These are phyloP conservation scores for Caenorhabditis drosophilae DNA, from an alignment of 2,888 invertebrate species.

Conservation along the genomic window DNA sequence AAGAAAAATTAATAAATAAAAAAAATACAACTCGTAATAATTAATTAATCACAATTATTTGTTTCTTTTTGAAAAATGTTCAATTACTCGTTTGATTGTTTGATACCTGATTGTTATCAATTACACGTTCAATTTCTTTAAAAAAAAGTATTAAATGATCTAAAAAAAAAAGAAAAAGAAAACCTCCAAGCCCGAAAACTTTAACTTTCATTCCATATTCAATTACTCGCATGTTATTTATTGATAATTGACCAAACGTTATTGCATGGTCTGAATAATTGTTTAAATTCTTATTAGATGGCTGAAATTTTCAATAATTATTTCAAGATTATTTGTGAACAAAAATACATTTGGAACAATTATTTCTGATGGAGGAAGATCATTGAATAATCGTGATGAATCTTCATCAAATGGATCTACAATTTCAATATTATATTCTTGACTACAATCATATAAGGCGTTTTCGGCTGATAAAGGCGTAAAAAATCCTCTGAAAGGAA, in stretches of 20 bases:
- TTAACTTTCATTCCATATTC: conserved; percentile 30
- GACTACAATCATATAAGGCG: conserved; percentile 25
- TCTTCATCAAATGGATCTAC: conserved; percentile 34
- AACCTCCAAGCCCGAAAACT: conserved; percentile 29
- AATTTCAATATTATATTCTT: conserved; percentile 3
- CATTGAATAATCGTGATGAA: conserved; percentile 22
- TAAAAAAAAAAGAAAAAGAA: not conserved
- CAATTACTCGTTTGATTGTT: too few species aligned
- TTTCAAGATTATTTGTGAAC: too few species aligned
- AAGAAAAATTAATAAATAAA: conserved; percentile 24
- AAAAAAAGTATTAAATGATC: not conserved
- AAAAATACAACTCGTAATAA: not conserved
- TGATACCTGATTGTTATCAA: too few species aligned
- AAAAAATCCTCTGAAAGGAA: conserved; percentile 28
- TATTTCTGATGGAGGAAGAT: conserved; percentile 14
- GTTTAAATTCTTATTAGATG: too few species aligned
- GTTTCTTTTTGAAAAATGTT: not conserved
- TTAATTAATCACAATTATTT: not conserved
- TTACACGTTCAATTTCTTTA: not conserved
- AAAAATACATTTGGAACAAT: conserved; percentile 16
- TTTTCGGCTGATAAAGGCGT: conserved; percentile 23
- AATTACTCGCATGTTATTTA: conserved; percentile 34
- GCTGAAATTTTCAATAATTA: too few species aligned
- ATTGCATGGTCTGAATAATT: conserved; percentile 36
- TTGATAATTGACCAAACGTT: conserved; percentile 26